Base-by-base conservation (phyloP, 2,888 invertebrate genomes). In the Apamea monoglypha region DNA sequence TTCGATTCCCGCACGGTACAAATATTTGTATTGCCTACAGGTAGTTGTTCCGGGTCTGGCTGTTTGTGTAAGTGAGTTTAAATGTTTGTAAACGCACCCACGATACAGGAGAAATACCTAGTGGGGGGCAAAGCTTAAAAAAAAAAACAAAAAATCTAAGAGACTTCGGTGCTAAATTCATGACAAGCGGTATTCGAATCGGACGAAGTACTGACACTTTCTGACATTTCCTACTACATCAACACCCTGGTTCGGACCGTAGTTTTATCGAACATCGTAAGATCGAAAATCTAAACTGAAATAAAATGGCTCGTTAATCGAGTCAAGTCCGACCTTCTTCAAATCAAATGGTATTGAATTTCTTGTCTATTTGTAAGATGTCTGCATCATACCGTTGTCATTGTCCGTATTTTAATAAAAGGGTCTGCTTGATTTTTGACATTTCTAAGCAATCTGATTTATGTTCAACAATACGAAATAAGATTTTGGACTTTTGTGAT, bases 271-370 rank as follows among this genome's bases (percentile, higher is more conserved):
- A 44, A 59, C 61, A 29, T 56, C 25, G 40, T 40, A 66, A 56
- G 14, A 44, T n/a, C 25, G 7, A 21, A 40, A n/a, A 7, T 25
- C 21, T 29, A 64, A 74, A 32, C 12, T 61, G 47, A 72, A 72
- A 69, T 68, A 72, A 84, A 68, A 63, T 50, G 21, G 18, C 16
- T 53, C 29, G 21, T 32, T 47, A n/a, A 61, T 66, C 40, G n/a
- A 59, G 29, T 59, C 63, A 50, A 61, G 63, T 67, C 74, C 69
- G 72, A 14, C 84, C 85, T 76, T 53, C 72, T 40, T 75, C 75
- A 75, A 59, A 59, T n/a, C 29, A 66, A 25, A 70, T 69, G 1
- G 67, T 73, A 75, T 78, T 70, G 66, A 61, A 70, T 59, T 59
- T 59, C 18, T 12, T 53, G 32, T n/a, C 32, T 32, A 56, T 81